Conservation (phyloP, 1,140 invertebrate species). For the Pseudomyrmex gracilis region DNA sequence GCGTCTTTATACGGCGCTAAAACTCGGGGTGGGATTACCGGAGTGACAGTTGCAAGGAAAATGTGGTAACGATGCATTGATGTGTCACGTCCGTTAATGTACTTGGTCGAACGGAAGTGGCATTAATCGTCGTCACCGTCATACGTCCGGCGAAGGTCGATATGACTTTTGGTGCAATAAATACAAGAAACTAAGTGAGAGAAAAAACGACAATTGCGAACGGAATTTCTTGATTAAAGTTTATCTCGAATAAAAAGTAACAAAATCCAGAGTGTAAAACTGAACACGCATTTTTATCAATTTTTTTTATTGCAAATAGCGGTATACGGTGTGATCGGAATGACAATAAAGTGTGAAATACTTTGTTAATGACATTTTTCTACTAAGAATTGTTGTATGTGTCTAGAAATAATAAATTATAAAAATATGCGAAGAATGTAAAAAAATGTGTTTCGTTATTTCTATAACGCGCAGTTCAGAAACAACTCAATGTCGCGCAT, state of each 20-base stretch:
- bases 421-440: conserved; percentile 7
- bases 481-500: conserved; percentile 31
- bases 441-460: conserved; percentile 18
- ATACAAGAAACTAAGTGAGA: neutral
- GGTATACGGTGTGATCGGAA: neutral
- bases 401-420: neutral
- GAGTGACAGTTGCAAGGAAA: neutral
- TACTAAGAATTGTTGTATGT: neutral
- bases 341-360: neutral
- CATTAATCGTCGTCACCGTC: conserved; percentile 48
- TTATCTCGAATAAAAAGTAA: too few species aligned
- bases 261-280: too few species aligned
- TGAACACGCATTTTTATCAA: neutral
- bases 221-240: neutral
- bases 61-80: conserved; percentile 35
- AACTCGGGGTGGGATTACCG: conserved; percentile 55
- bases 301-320: neutral
- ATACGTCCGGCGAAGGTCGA: conserved; percentile 16
- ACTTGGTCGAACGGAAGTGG: conserved; percentile 29
- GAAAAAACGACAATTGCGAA: too few species aligned
- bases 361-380: neutral
- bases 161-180: conserved; percentile 17
- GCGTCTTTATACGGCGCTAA: conserved; percentile 38
- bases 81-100: conserved; percentile 34
- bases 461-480: conserved; percentile 7